These are phyloP conservation scores for Branchellion lobata DNA, from an alignment of 2,888 invertebrate species.

Conservation along the genomic window DNA sequence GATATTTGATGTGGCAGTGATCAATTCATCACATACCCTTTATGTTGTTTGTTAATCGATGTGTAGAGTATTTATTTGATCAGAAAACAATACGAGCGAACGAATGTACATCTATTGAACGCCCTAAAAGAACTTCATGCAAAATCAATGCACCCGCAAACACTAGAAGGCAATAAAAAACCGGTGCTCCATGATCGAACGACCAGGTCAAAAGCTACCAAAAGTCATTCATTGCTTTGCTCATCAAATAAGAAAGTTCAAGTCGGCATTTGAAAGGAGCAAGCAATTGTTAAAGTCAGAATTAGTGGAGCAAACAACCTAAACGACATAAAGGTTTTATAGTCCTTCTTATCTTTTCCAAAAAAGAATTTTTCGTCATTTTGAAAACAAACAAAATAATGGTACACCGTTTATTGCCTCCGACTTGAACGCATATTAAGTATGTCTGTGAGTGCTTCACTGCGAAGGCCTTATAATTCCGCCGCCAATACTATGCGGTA, in stretches of 20 bases:
- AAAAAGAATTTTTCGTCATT: no score
- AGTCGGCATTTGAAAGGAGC: not conserved
- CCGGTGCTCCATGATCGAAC: conserved; percentile 1
- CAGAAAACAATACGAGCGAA: conserved; percentile 10
- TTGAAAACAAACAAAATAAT: no score
- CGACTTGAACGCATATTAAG: no score
- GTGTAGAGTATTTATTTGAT: no score
- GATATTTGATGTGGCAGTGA: not conserved
- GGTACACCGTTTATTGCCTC: no score
- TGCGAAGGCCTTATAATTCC: no score
- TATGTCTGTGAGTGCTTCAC: no score
- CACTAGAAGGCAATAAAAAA: conserved; percentile 7
- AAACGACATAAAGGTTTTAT: no score
- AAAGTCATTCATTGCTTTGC: not conserved
- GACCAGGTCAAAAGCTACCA: not conserved
- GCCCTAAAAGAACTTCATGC: not conserved
- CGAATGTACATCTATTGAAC: not conserved
- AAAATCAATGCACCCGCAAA: conserved; percentile 9
- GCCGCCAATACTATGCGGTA: no score
- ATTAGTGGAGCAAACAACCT: no score
- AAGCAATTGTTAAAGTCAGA: not conserved
- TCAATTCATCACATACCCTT: not conserved
- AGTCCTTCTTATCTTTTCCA: no score
- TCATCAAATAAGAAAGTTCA: not conserved
- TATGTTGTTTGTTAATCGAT: conserved; percentile 3